Evolutionary conservation across 2,797 vertebrate species (phyloP).

Genomic region (Sebastes oblongus): DNA sequence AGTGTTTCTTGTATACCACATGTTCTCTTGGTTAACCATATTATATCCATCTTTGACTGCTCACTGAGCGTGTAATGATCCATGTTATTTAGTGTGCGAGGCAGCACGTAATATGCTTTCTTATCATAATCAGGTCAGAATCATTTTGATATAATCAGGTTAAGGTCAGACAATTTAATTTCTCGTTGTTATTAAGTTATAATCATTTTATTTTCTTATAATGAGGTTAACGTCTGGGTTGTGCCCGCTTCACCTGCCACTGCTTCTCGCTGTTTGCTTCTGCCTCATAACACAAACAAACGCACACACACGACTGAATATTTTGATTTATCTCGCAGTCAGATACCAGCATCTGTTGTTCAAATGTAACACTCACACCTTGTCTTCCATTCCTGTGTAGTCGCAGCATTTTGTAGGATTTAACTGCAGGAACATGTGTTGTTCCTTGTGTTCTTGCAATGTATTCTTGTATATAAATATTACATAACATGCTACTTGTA

Average conservation of each 20-base stretch:
- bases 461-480: neutral
- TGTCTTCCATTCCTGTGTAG: neutral
- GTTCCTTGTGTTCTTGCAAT: neutral
- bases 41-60: conserved; percentile 2
- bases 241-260: conserved; percentile 9
- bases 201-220: conserved; percentile 32
- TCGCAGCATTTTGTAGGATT: neutral
- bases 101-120: conserved; percentile 17
- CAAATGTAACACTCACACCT: neutral
- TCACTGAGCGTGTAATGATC: conserved; percentile 14
- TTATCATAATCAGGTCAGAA: conserved; percentile 25
- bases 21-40: neutral
- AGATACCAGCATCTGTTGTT: neutral
- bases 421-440: neutral
- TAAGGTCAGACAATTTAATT: conserved; percentile 31
- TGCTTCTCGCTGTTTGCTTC: neutral
- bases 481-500: neutral
- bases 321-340: conserved; percentile 1
- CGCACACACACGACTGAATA: neutral
- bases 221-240: conserved; percentile 16
- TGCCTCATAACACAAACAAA: neutral
- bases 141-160: conserved; percentile 27
- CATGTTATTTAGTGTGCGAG: conserved; percentile 9
- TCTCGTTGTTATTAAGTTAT: conserved; percentile 19
- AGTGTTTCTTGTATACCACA: neutral